These are phyloP conservation scores for Eledone cirrhosa DNA, from an alignment of 2,888 invertebrate genomes.

Conservation along the genomic window DNA sequence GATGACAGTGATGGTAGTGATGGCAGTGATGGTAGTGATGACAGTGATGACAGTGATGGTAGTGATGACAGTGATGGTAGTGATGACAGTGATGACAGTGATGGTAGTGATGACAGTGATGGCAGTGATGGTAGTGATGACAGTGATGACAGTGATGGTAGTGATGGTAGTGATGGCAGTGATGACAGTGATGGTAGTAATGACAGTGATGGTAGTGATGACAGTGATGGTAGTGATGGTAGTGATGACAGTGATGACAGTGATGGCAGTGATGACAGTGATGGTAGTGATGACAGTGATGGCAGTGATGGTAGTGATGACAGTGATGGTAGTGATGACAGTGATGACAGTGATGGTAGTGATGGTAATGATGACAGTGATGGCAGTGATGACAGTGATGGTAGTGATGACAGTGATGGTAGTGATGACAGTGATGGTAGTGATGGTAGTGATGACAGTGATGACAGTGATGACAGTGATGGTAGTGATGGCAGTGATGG, in stretches of 20 bases:
- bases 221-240: conserved; percentile 16
- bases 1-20: conserved; percentile 11
- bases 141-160: conserved; percentile 13
- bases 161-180: conserved; percentile 8
- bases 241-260: background rate
- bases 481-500: background rate
- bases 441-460: background rate
- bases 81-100: conserved; percentile 3
- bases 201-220: conserved; percentile 18
- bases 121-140: conserved; percentile 17
- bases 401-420: background rate
- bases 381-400: background rate
- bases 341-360: conserved; percentile 1
- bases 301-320: conserved; percentile 4
- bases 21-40: conserved; percentile 12
- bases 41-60: conserved; percentile 21
- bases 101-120: conserved; percentile 21
- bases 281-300: conserved; percentile 3
- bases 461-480: conserved; percentile 14
- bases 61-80: conserved; percentile 16
- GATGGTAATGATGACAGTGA: conserved; percentile 20
- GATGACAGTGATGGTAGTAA: conserved; percentile 13
- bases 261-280: conserved; percentile 10
- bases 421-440: conserved; percentile 20
- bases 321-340: conserved; percentile 9